These are phyloP conservation scores for Acrobasis repandana DNA, from an alignment of 2,888 invertebrate genomes.

Conservation along the genomic window DNA sequence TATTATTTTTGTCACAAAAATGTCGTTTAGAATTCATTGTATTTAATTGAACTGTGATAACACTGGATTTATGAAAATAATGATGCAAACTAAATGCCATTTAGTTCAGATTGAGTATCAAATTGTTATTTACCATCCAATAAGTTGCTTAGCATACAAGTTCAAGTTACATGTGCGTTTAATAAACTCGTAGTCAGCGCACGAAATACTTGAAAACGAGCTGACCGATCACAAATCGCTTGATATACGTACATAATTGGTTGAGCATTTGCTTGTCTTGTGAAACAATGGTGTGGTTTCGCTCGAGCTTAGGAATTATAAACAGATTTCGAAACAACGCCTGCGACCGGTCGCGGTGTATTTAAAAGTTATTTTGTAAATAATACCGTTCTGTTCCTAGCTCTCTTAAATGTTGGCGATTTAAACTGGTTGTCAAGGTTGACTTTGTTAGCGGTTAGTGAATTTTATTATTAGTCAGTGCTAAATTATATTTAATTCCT, in stretches of 20 bases:
- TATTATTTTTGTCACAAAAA: constrained; percentile 1
- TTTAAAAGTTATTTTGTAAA: constrained; percentile 19
- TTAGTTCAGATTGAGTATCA: neutral
- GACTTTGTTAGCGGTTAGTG: too few species aligned
- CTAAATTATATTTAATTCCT: too few species aligned
- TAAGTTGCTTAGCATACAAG: constrained; percentile 12
- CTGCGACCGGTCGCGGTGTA: constrained; percentile 17
- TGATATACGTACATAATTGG: constrained; percentile 35
- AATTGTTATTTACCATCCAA: constrained; percentile 8
- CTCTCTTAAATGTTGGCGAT: neutral
- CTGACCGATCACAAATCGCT: constrained; percentile 45
- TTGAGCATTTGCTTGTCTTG: constrained; percentile 42
- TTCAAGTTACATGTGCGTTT: constrained; percentile 20
- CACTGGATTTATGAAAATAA: too few species aligned
- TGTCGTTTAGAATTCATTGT: neutral
- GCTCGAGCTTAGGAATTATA: constrained; percentile 43
- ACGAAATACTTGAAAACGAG: constrained; percentile 41
- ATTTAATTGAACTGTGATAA: too few species aligned
- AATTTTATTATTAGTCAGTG: too few species aligned
- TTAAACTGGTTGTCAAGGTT: constrained; percentile 11
- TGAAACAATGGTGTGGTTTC: constrained; percentile 46
- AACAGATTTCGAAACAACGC: constrained; percentile 49
- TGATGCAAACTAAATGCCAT: neutral
- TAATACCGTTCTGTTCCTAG: constrained; percentile 5
- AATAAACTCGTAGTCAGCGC: constrained; percentile 30